Conservation (phyloP, 2,888 invertebrate species). For the Pilophorus perplexus region DNA sequence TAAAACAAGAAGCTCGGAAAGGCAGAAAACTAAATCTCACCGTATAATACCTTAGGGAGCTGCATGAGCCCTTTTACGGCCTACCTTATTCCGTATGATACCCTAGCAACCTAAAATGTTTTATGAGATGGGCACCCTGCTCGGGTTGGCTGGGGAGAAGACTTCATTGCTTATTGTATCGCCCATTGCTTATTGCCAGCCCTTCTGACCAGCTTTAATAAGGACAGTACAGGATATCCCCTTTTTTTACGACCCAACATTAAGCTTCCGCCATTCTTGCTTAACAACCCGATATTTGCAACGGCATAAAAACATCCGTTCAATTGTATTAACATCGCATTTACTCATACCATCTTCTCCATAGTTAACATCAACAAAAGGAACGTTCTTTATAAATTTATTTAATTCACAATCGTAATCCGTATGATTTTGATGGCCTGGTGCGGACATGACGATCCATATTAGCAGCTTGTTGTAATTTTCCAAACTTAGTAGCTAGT, state of each 20-base stretch:
- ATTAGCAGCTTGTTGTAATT: no score
- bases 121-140: constrained; percentile 19
- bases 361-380: no score
- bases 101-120: constrained; percentile 29
- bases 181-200: constrained; percentile 19
- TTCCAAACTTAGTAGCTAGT: no score
- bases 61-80: constrained; percentile 29
- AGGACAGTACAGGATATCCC: constrained; percentile 20
- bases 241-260: constrained; percentile 5
- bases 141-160: not conserved
- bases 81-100: constrained; percentile 27
- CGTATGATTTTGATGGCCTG: no score
- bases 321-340: no score
- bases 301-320: constrained; percentile 15
- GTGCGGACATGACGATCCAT: no score
- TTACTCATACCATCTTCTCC: no score
- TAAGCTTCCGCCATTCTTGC: constrained; percentile 21
- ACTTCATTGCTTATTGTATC: constrained; percentile 27
- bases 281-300: constrained; percentile 23
- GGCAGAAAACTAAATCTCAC: no score
- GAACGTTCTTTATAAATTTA: no score
- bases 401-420: no score
- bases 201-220: constrained; percentile 29
- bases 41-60: constrained; percentile 3
- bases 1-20: no score